phyloP scores from a whole-genome alignment of 2,888 invertebrate genomes.

The Noctua janthina region DNA sequence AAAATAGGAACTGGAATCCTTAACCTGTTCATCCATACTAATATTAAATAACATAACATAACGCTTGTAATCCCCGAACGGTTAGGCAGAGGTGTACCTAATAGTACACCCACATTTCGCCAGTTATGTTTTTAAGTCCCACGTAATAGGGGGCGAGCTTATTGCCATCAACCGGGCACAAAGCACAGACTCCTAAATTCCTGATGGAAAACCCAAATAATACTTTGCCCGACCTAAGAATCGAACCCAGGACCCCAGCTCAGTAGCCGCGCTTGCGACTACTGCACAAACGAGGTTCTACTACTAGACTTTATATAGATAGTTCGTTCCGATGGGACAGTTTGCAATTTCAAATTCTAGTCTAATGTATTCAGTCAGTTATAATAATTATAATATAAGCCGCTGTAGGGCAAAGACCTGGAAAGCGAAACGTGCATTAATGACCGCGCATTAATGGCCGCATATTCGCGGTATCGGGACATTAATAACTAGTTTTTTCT shows the following conservation, averaged over 20 bases:
- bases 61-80: not conserved
- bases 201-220: not conserved
- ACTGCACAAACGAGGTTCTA: not conserved
- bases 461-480: not conserved
- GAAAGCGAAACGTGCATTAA: not conserved
- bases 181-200: not conserved
- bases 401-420: not conserved
- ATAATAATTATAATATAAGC: not conserved
- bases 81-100: not conserved
- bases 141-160: not conserved
- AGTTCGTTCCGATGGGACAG: not conserved
- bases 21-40: not conserved
- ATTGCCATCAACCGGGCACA: not conserved
- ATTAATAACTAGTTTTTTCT: not conserved
- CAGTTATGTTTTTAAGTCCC: not conserved
- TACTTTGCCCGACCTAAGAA: not conserved
- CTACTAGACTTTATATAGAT: not conserved
- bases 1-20: not conserved
- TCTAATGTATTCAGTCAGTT: not conserved
- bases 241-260: not conserved
- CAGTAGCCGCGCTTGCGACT: not conserved
- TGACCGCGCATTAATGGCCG: conserved; percentile 6
- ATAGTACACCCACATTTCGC: not conserved
- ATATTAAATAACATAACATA: not conserved
- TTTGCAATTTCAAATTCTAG: not conserved